Percentiles rank a stretch among this genome's conserved stretches.
Evolutionary conservation across 2,888 invertebrate genomes (phyloP).

Genomic region (Melitaea athalia): DNA sequence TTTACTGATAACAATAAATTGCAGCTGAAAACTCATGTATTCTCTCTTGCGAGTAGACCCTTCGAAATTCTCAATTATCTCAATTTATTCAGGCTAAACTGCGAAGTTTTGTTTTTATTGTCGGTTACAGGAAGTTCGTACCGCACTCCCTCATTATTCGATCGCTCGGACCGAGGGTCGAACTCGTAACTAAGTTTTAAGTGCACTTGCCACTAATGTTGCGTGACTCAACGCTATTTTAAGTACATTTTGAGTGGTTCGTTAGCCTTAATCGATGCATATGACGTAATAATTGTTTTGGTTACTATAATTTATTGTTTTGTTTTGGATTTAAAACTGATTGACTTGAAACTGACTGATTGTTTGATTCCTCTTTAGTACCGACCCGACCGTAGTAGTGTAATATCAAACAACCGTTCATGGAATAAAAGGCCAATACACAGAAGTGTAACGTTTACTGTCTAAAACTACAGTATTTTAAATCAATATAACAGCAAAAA

Average conservation of each 20-base stretch:
- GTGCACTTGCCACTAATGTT: constrained; percentile 32
- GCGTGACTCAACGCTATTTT: constrained; percentile 27
- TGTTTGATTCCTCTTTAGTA: not conserved
- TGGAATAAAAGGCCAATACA: too few species aligned
- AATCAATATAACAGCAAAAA: too few species aligned
- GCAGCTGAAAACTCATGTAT: too few species aligned
- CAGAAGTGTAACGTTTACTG: too few species aligned
- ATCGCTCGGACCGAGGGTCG: constrained; percentile 21
- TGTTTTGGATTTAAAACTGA: not conserved
- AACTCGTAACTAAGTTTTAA: constrained; percentile 37
- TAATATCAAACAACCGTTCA: too few species aligned
- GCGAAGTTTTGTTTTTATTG: constrained; percentile 11
- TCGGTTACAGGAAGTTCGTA: constrained; percentile 16
- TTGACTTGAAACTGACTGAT: not conserved
- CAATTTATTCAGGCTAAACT: constrained; percentile 4
- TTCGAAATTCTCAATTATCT: constrained; percentile 4
- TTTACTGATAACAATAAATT: too few species aligned
- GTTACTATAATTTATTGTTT: not conserved
- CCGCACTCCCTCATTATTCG: constrained; percentile 31
- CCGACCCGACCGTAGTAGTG: too few species aligned
- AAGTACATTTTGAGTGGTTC: constrained; percentile 9
- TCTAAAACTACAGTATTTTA: too few species aligned
- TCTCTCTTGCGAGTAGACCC: not conserved
- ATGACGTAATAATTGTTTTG: not conserved
- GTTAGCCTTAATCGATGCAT: not conserved